Percentiles rank a stretch among this genome's conserved stretches.
Evolutionary conservation across 23 tunicate species (phyloP).

Genomic region (Styela plicata): DNA sequence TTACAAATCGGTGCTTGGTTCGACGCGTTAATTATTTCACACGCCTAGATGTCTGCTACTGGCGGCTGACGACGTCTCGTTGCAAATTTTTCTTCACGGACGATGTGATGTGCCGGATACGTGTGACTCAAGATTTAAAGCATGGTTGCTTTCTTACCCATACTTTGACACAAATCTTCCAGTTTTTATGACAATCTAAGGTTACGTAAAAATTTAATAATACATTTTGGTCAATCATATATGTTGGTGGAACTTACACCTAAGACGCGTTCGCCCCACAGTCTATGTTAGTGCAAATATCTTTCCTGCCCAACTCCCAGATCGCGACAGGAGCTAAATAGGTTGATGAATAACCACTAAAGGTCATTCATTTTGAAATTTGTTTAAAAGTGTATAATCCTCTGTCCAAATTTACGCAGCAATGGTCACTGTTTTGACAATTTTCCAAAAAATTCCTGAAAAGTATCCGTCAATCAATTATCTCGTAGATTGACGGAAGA

Average conservation of each 20-base stretch:
- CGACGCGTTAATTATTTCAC: slow-evolving; percentile 33
- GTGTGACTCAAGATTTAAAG: neutral
- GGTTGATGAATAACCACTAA: too few relatives aligned
- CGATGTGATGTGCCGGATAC: neutral
- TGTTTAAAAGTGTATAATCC: neutral
- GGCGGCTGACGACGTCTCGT: neutral
- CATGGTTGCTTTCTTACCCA: neutral
- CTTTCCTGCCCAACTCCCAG: too few relatives aligned
- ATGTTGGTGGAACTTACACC: too few relatives aligned
- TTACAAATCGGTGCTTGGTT: slow-evolving; percentile 7
- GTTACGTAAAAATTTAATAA: too few relatives aligned
- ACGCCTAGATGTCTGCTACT: slow-evolving; percentile 24
- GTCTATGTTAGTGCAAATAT: too few relatives aligned
- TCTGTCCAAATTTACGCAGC: neutral
- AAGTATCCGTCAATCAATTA: neutral
- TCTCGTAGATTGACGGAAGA: neutral
- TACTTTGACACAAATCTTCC: too few relatives aligned
- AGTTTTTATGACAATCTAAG: too few relatives aligned
- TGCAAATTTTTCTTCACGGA: slow-evolving; percentile 10
- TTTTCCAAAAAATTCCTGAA: neutral
- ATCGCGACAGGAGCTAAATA: too few relatives aligned
- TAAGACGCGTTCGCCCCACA: too few relatives aligned
- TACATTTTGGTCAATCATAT: too few relatives aligned
- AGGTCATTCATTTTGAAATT: too few relatives aligned
- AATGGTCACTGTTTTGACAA: neutral